Evolutionary conservation across 2,888 invertebrate genomes (phyloP), one percentile per base, ranked within the genome.

Genomic region (Drosophila picticornis): DNA sequence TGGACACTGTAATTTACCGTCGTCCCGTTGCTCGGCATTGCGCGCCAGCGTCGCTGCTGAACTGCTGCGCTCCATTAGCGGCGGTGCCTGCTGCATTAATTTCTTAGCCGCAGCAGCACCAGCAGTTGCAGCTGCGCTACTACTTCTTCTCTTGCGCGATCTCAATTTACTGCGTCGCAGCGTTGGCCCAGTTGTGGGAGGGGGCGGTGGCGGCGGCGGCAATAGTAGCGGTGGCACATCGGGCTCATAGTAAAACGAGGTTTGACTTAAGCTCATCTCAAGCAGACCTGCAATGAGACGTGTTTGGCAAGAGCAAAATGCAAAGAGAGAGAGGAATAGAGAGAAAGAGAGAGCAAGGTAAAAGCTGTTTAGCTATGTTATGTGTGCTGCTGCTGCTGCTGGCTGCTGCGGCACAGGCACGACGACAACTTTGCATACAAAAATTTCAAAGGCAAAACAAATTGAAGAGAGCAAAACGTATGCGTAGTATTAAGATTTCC

Each of bases 1-100:
- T 16, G 88, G 86, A 65, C 90, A 87, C 77, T 87, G 85, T 60
- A 87, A 61, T 59, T 77, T 88, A 64, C 90, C 91, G 53, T 88
- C 90, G 58, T 75, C 73, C 38, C 85, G 80, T 50, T 70, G 76
- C 38, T 83, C 77, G 6, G 91, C 87, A 40, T 75, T 83, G 38
- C 89, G 81, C 31, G 85, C 85, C 58, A 86, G 56, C 40, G 78
- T 73, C 46, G 83, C 83, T 46, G 90, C 90, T 48, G 90, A 74
- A n/a, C 65, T 80, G 62, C 85, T 87, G 67, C 81, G 72, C 69
- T 61, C 61, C 69, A 62, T 25, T 59, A 63, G 53, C 58, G 57
- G 66, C 58, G 55, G 57, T 56, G 43, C 36, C 29, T 31, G 27
- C 61, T 22, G 29, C 63, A 55, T 61, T 32, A 58, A 48, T 48